Percentiles rank a stretch among this genome's conserved stretches.
Conservation (phyloP, 2,113 vertebrate species). For the Caretta caretta region DNA sequence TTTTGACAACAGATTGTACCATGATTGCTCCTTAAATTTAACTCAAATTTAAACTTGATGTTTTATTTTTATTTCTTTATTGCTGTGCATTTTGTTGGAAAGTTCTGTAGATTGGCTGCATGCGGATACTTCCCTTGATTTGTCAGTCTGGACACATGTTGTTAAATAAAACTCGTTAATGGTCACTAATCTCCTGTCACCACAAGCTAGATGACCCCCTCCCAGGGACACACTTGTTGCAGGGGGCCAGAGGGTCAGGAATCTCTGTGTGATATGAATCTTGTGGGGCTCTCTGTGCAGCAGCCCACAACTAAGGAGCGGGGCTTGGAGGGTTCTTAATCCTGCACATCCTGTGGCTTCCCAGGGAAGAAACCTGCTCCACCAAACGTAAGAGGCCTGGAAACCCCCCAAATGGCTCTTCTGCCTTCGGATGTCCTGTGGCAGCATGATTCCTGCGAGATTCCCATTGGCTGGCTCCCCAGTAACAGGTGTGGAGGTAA, state of each 20-base stretch:
- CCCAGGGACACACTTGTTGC: not conserved
- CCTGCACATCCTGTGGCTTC: not conserved
- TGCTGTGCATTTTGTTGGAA: not conserved
- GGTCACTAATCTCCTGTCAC: not conserved
- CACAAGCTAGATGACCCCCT: not conserved
- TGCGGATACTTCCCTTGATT: constrained; percentile 9
- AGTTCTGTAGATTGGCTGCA: not conserved
- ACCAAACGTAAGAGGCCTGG: not conserved
- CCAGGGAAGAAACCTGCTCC: not conserved
- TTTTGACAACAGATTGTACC: not conserved
- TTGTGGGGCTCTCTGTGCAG: not conserved
- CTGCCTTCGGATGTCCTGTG: not conserved
- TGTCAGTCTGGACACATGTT: not conserved
- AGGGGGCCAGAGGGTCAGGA: not conserved
- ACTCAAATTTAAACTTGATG: constrained; percentile 2
- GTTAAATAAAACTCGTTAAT: not conserved
- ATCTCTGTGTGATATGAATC: not conserved
- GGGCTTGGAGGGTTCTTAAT: not conserved
- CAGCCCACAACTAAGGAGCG: not conserved
- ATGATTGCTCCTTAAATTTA: constrained; percentile 47
- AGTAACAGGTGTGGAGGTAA: not conserved
- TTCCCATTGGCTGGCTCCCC: not conserved
- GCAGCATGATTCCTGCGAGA: not conserved
- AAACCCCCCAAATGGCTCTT: no score
- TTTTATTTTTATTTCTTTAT: constrained; percentile 15